Evolutionary conservation across 2,888 invertebrate genomes (phyloP).

Genomic region (Diarsia mendica): DNA sequence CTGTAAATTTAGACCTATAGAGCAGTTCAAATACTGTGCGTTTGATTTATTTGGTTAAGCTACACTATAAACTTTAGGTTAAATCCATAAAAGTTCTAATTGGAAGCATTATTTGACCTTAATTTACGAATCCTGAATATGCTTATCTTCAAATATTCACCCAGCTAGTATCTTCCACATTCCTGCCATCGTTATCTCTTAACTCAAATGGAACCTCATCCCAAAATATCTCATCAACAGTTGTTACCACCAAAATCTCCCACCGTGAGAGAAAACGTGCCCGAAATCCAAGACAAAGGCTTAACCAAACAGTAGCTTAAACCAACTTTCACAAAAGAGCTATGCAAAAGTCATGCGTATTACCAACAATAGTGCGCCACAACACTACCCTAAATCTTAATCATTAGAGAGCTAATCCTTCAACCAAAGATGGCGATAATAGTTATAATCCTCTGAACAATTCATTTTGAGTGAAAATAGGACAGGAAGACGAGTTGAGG

Average conservation of each 20-base stretch:
- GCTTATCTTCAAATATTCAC: too few relatives aligned
- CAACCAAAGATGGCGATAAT: conserved; percentile 75
- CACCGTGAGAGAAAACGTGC: conserved; percentile 57
- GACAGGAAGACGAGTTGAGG: conserved; percentile 66
- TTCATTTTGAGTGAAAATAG: conserved; percentile 74
- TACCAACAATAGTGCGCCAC: conserved; percentile 60
- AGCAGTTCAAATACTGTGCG: too few relatives aligned
- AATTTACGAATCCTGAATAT: too few relatives aligned
- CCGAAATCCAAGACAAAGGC: conserved; percentile 37
- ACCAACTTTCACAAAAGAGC: conserved; percentile 61
- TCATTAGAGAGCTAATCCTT: conserved; percentile 83
- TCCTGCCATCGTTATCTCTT: neutral
- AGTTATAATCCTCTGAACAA: conserved; percentile 80
- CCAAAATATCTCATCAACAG: conserved; percentile 32
- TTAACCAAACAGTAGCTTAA: conserved; percentile 54
- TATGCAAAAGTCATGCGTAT: conserved; percentile 73
- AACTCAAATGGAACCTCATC: neutral
- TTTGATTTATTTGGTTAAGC: too few relatives aligned
- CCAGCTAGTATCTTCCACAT: neutral
- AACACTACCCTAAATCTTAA: conserved; percentile 79
- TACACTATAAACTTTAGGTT: too few relatives aligned
- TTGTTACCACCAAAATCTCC: conserved; percentile 26
- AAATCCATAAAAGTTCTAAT: too few relatives aligned
- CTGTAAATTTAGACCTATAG: too few relatives aligned
- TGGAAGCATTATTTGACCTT: too few relatives aligned